Evolutionary conservation across 2,797 vertebrate genomes (phyloP), one percentile per base, ranked within the genome.

Genomic region (Cuculus canorus): DNA sequence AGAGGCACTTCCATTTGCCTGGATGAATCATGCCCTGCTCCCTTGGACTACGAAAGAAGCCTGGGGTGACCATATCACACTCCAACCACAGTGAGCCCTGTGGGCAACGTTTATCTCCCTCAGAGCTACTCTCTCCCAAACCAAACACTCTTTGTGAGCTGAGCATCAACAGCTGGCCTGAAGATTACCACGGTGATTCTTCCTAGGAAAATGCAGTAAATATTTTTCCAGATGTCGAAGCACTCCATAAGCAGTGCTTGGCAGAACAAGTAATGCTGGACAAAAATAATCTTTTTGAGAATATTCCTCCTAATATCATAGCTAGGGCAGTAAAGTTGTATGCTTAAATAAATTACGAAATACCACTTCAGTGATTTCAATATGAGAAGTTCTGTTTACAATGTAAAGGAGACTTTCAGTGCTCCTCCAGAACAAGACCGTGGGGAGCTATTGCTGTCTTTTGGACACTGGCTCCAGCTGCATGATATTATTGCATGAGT

Each of bases 201-300:
- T 59, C 91, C 61, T 33, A 82, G 64, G 83, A 88, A 95, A 93
- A 90, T 5, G 35, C 63, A 79, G 66, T 23, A 66, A 90, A 39
- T 76, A 22, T 71, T 93, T 83, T 86, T 83, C 90, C 94, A 91
- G 87, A 91, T 89, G 90, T 83, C 72, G 77, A 52, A 88, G 45
- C 37, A 71, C 57, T 82, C 53, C 47, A 24, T 33, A 71, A 81
- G 80, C 54, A 69, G 45, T 11, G 8, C 43, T 82, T 43, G 50
- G 73, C 82, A 82, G 11, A 83, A 45, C 27, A 80, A 92, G 56
- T 52, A 77, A 79, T 11, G 64, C 0, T 45, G 45, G 37, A 89
- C 56, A 73, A 53, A 71, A 92, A 53, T 21, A 66, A 73, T 43
- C 90, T 63, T 50, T 65, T 12, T 52, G 71, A 85, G 64, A 91